Evolutionary conservation across 2,797 vertebrate genomes (phyloP).

Genomic region (Hafferia zeledoni): DNA sequence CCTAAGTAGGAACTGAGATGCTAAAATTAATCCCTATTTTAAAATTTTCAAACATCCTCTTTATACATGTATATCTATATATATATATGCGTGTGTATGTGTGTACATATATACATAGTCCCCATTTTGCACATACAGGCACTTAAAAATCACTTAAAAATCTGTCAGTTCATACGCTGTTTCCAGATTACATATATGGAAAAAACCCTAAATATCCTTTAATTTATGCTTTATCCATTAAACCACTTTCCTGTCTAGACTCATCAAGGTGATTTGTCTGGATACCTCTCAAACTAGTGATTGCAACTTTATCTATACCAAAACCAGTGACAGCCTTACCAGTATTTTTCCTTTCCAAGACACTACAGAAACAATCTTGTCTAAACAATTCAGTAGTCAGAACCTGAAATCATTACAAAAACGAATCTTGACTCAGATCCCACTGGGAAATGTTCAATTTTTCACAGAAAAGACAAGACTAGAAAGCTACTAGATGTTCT

Average conservation of each 20-base stretch:
- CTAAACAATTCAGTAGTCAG: background rate
- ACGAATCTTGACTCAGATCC: background rate
- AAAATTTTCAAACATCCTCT: background rate
- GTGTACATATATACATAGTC: background rate
- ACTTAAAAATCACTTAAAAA: background rate
- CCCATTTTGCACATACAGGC: background rate
- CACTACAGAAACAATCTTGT: background rate
- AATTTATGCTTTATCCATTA: background rate
- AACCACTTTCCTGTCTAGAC: background rate
- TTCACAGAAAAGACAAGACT: background rate
- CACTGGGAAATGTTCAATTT: background rate
- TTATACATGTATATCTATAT: background rate
- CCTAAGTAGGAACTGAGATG: background rate
- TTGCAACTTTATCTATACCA: background rate
- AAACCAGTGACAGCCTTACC: background rate
- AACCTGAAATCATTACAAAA: background rate
- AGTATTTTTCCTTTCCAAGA: slow-evolving; percentile 9
- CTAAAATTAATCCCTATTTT: background rate
- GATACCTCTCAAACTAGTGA: background rate
- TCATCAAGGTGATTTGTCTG: background rate
- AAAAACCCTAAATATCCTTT: background rate
- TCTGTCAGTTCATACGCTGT: background rate
- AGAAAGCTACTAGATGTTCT: background rate
- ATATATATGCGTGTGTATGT: too few relatives aligned
- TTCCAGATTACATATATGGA: background rate